These are phyloP conservation scores for Colletes gigas DNA, from an alignment of 1,140 invertebrate species.

Conservation along the genomic window DNA sequence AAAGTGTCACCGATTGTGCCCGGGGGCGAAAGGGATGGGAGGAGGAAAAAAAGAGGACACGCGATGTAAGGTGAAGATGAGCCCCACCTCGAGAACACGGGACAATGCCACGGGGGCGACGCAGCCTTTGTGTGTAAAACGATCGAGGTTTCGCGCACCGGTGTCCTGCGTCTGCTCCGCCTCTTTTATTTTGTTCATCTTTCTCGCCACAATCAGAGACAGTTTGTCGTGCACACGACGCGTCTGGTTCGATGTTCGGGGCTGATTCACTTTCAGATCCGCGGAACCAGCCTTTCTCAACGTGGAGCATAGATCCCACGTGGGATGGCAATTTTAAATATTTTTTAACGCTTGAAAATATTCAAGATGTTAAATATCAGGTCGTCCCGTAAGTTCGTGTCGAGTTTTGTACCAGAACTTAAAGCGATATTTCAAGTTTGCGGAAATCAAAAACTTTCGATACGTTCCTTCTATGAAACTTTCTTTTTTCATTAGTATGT, in stretches of 20 bases:
- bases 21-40: neutral
- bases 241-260: neutral
- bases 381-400: too few species aligned
- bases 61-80: constrained; percentile 10
- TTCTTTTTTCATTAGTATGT: too few species aligned
- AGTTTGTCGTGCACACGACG: neutral
- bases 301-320: too few species aligned
- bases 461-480: too few species aligned
- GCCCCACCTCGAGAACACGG: constrained; percentile 13
- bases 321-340: too few species aligned
- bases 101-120: constrained; percentile 54
- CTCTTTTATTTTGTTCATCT: constrained; percentile 12
- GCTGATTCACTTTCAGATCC: neutral
- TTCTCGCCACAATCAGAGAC: constrained; percentile 12
- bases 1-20: constrained; percentile 40
- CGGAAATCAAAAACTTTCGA: too few species aligned
- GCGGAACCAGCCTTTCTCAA: too few species aligned
- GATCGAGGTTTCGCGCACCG: constrained; percentile 16
- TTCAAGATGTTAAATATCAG: too few species aligned
- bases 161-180: constrained; percentile 11
- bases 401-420: too few species aligned
- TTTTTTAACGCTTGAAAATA: too few species aligned
- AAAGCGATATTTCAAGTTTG: too few species aligned
- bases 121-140: constrained; percentile 50
- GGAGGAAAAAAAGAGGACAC: neutral